These are phyloP conservation scores for Limnephilus auricula DNA, from an alignment of 2,888 invertebrate species.

Conservation along the genomic window DNA sequence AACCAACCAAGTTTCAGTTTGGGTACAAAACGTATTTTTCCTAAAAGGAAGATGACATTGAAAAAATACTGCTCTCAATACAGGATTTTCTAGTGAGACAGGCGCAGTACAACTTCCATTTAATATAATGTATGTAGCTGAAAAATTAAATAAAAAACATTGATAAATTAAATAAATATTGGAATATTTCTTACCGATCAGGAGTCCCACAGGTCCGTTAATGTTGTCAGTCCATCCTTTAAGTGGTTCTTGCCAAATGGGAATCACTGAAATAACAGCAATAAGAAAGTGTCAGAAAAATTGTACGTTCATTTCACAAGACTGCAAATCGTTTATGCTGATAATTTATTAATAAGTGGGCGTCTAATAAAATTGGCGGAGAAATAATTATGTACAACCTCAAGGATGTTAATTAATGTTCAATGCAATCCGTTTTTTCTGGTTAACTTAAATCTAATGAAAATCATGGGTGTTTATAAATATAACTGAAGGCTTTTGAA, in stretches of 20 bases:
- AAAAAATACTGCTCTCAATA: too few relatives aligned
- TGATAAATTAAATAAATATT: not conserved
- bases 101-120: too few relatives aligned
- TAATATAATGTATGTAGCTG: too few relatives aligned
- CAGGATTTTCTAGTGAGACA: too few relatives aligned
- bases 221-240: conserved; percentile 96
- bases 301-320: not conserved
- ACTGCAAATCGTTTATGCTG: not conserved
- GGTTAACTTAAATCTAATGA: too few relatives aligned
- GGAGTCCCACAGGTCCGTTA: conserved; percentile 92
- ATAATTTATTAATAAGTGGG: not conserved
- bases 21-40: not conserved
- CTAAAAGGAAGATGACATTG: not conserved
- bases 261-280: conserved; percentile 81
- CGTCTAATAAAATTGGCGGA: not conserved
- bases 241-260: conserved; percentile 89
- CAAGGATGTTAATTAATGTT: not conserved
- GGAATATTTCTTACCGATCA: conserved; percentile 76
- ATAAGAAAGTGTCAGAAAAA: conserved; percentile 31
- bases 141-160: too few relatives aligned
- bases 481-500: too few relatives aligned
- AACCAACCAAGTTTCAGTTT: too few relatives aligned
- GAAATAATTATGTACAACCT: not conserved
- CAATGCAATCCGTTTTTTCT: not conserved
- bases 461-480: too few relatives aligned